These are phyloP conservation scores for Paramormyrops kingsleyae DNA, from an alignment of 2,113 vertebrate species.

Conservation along the genomic window DNA sequence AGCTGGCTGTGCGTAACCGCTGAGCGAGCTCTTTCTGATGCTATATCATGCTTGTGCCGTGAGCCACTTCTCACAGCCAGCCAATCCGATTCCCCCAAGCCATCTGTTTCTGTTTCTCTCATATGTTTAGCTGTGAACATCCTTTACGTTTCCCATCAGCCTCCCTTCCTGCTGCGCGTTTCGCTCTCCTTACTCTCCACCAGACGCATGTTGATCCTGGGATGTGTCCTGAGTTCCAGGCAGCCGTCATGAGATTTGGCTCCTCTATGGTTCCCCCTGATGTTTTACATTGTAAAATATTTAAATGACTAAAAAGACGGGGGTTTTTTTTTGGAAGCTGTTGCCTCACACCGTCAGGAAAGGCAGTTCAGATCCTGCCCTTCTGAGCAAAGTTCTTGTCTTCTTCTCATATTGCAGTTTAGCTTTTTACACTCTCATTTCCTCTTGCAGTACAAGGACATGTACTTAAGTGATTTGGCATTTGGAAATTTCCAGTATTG, in stretches of 20 bases:
- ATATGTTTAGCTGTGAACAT: background rate
- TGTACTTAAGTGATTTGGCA: background rate
- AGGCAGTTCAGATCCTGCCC: background rate
- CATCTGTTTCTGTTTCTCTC: background rate
- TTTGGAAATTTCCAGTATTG: background rate
- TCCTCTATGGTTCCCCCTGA: constrained; percentile 75
- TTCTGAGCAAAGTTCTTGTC: background rate
- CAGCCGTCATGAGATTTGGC: constrained; percentile 52
- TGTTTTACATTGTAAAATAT: constrained; percentile 60
- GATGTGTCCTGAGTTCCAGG: constrained; percentile 65
- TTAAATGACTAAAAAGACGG: background rate
- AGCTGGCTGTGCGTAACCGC: background rate
- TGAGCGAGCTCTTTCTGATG: constrained; percentile 7
- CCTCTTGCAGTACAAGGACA: background rate
- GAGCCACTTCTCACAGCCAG: background rate
- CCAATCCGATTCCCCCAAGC: background rate
- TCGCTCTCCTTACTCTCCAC: constrained; percentile 30
- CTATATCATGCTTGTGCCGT: background rate
- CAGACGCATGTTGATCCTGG: constrained; percentile 73
- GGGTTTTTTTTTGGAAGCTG: background rate
- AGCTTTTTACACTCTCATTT: background rate
- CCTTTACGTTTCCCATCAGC: background rate
- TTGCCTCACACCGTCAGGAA: background rate
- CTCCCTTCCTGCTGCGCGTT: constrained; percentile 18
- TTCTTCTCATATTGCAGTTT: background rate